Percentiles rank a stretch among this genome's conserved stretches.
Evolutionary conservation across 2,888 invertebrate species (phyloP).

Genomic region (Parnassius mnemosyne): DNA sequence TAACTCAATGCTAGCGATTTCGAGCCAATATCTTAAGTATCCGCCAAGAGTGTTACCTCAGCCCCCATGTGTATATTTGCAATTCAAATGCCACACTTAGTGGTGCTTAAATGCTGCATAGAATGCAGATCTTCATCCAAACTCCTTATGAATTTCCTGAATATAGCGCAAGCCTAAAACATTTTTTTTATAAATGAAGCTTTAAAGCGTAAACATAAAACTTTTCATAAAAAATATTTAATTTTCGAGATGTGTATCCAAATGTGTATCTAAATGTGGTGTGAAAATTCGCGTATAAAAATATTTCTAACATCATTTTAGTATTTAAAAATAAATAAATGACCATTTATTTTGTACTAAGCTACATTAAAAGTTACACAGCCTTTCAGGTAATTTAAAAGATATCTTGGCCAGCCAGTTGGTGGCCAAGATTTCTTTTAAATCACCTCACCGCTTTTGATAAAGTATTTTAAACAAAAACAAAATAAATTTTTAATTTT

Average conservation of each 20-base stretch:
- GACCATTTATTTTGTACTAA: slow-evolving; percentile 19
- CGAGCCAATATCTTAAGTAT: slow-evolving; percentile 9
- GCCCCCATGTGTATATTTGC: slow-evolving; percentile 20
- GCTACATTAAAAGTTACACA: slow-evolving; percentile 20
- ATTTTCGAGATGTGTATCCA: too few species aligned
- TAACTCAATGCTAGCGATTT: background rate
- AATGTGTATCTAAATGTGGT: too few species aligned
- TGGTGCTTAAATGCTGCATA: slow-evolving; percentile 19
- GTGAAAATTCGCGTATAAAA: too few species aligned
- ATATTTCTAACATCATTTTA: too few species aligned
- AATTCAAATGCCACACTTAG: slow-evolving; percentile 19
- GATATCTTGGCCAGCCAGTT: background rate
- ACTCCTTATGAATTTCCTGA: background rate
- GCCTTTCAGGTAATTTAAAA: slow-evolving; percentile 2
- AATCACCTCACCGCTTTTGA: slow-evolving; percentile 17
- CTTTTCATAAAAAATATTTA: too few species aligned
- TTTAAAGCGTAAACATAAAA: too few species aligned
- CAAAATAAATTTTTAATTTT: slow-evolving; percentile 12
- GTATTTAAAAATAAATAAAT: background rate
- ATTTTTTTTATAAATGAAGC: too few species aligned
- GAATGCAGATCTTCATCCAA: slow-evolving; percentile 10
- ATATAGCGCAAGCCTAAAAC: too few species aligned
- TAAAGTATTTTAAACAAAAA: slow-evolving; percentile 12
- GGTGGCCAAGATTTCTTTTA: slow-evolving; percentile 15
- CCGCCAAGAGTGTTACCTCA: slow-evolving; percentile 10